Percentiles rank a stretch among this genome's conserved stretches.
phyloP scores from a whole-genome alignment of 2,797 vertebrate species.

The Helostoma temminkii region DNA sequence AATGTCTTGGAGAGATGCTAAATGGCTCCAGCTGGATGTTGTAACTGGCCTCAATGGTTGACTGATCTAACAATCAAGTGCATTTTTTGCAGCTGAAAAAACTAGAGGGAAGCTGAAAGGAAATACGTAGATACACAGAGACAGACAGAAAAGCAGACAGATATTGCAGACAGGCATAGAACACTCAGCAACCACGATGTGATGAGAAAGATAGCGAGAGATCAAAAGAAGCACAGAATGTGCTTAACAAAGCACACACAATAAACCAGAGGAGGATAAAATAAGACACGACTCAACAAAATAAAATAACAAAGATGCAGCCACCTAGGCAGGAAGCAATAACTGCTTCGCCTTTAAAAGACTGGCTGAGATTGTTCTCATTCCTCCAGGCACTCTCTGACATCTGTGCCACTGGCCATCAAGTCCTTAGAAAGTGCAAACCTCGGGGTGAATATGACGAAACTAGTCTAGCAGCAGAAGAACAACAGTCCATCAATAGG shows the following conservation, averaged over 20 bases:
- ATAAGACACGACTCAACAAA: conserved; percentile 25
- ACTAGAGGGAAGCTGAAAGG: conserved; percentile 24
- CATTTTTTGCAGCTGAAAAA: conserved; percentile 38
- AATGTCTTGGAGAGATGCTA: conserved; percentile 70
- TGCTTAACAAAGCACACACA: conserved; percentile 55
- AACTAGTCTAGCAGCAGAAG: conserved; percentile 30
- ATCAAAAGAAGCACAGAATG: conserved; percentile 63
- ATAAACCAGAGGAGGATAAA: conserved; percentile 26
- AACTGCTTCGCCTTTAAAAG: conserved; percentile 19
- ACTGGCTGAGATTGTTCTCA: conserved; percentile 29
- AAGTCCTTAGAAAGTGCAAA: conserved; percentile 11
- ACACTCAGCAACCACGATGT: conserved; percentile 43
- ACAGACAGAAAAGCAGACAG: conserved; percentile 34
- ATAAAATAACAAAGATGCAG: conserved; percentile 37
- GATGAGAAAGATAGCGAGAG: conserved; percentile 53
- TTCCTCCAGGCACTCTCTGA: conserved; percentile 40
- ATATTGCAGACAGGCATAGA: conserved; percentile 40
- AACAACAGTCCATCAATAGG: conserved; percentile 14
- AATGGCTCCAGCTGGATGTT: conserved; percentile 59
- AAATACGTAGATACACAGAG: conserved; percentile 45
- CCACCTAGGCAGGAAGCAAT: conserved; percentile 17
- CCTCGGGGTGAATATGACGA: conserved; percentile 10
- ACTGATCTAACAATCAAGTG: conserved; percentile 63
- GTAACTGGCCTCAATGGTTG: conserved; percentile 58
- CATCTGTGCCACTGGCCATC: conserved; percentile 25